Evolutionary conservation across 2,888 invertebrate species (phyloP).

Genomic region (Cataglyphis altisquamis): DNA sequence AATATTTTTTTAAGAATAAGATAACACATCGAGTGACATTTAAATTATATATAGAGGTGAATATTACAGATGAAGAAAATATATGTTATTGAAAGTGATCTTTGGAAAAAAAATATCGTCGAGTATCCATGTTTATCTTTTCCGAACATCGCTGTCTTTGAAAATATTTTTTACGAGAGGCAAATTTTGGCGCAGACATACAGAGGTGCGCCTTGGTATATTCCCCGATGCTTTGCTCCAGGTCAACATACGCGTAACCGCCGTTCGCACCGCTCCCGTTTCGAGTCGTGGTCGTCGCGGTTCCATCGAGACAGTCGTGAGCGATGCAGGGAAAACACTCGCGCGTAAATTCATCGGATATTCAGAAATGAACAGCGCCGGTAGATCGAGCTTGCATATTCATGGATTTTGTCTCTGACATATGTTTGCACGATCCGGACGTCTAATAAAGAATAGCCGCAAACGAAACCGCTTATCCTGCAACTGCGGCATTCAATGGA

Average conservation of each 20-base stretch:
- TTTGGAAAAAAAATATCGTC: not conserved
- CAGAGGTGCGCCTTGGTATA: slow-evolving; percentile 1
- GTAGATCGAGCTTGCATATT: slow-evolving; percentile 62
- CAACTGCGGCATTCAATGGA: not conserved
- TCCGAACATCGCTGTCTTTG: not conserved
- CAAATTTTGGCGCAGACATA: slow-evolving; percentile 4
- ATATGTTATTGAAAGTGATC: not conserved
- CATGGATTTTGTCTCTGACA: slow-evolving; percentile 47
- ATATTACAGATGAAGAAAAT: not conserved
- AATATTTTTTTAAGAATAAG: not conserved
- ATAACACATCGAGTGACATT: not conserved
- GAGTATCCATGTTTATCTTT: not conserved
- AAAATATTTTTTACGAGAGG: slow-evolving; percentile 4
- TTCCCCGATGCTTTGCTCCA: not conserved
- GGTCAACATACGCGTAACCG: slow-evolving; percentile 1
- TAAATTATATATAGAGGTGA: not conserved
- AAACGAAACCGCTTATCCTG: not conserved
- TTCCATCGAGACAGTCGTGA: slow-evolving; percentile 47
- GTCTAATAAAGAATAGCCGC: slow-evolving; percentile 17
- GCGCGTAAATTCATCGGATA: slow-evolving; percentile 40
- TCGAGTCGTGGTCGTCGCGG: slow-evolving; percentile 21
- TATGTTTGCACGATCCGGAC: slow-evolving; percentile 43
- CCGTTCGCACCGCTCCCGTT: slow-evolving; percentile 15
- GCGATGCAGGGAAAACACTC: slow-evolving; percentile 47
- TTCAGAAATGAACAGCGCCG: slow-evolving; percentile 55